A percentile compares a stretch with the other conserved stretches of the same genome.
Evolutionary conservation across 2,113 vertebrate species (phyloP).

Genomic region (Hippocampus zosterae): DNA sequence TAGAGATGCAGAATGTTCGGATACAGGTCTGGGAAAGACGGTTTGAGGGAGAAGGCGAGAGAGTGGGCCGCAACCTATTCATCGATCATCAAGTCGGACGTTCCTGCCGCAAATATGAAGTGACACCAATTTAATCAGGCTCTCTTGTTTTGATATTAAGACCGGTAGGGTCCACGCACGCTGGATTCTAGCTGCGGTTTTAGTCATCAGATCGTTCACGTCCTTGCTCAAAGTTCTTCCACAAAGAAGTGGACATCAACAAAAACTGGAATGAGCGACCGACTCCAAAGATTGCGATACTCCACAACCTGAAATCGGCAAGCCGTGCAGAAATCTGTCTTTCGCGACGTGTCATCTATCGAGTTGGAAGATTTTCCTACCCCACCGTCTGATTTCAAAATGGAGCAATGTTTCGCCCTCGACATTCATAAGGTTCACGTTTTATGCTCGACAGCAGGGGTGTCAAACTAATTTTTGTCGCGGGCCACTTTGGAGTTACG

Average conservation of each 20-base stretch:
- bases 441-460: too few species aligned
- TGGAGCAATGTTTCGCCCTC: constrained; percentile 19
- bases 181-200: constrained; percentile 32
- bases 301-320: not conserved
- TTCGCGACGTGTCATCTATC: too few species aligned
- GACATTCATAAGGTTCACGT: constrained; percentile 18
- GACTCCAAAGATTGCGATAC: not conserved
- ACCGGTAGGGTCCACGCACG: constrained; percentile 33
- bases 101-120: constrained; percentile 44
- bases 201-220: constrained; percentile 35
- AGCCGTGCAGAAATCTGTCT: too few species aligned
- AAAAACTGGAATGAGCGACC: too few species aligned
- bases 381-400: constrained; percentile 34
- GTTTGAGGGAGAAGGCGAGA: constrained; percentile 41
- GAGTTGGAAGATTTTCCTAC: not conserved
- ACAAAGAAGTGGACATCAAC: too few species aligned
- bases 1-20: constrained; percentile 4
- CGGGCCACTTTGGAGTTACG: too few species aligned
- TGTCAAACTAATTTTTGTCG: too few species aligned
- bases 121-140: constrained; percentile 42
- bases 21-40: constrained; percentile 16
- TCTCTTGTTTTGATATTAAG: constrained; percentile 63
- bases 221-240: constrained; percentile 6
- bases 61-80: constrained; percentile 40
- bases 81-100: constrained; percentile 55